Base-by-base conservation (phyloP, 2,888 invertebrate genomes). In the Drosophila kokeensis region DNA sequence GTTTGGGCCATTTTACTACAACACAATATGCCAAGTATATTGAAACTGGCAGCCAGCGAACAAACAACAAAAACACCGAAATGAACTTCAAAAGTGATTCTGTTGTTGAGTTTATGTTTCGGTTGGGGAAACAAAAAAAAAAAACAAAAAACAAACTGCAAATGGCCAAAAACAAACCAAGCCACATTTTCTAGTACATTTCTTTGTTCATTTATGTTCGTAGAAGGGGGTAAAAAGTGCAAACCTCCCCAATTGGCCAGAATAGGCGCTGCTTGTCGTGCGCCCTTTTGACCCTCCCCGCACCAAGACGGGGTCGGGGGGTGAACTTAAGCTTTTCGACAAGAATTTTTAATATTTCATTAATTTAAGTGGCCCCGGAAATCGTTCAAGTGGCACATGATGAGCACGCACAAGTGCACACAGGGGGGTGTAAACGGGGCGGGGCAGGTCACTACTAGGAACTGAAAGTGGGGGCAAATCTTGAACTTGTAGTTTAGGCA, bases 341-440 rank as follows among this genome's bases (percentile, higher is more conserved):
- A 80, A 71, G 92, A 92, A 91, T 91, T 92, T 92, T 92, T 92
- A 92, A 92, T 92, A 92, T 92, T 92, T 92, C 92, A 92, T 92
- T 92, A 91, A 92, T 92, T 92, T 91, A 91, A 92, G 92, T 92
- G 90, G 87, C 87, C 87, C 76, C 64, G 79, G 69, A 90, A 87
- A 88, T 81, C 90, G 81, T 88, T 87, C 79, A 88, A 89, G 86
- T 85, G 90, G 87, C 88, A 81, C 79, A 79, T 78, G 81, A 83
- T 82, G 81, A 85, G 83, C 74, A 79, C 87, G 79, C 90, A 83
- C 81, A 89, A 74, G 68, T 81, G 85, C 73, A 82, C 73, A 85
- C 75, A 78, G 52, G 66, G 62, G 36, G 24, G 30, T 48, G 58
- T 38, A 36, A 36, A 36, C 57, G 54, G 5, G 11, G 24, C 0